phyloP scores from a whole-genome alignment of 2,888 invertebrate genomes.

The Helleia helle region DNA sequence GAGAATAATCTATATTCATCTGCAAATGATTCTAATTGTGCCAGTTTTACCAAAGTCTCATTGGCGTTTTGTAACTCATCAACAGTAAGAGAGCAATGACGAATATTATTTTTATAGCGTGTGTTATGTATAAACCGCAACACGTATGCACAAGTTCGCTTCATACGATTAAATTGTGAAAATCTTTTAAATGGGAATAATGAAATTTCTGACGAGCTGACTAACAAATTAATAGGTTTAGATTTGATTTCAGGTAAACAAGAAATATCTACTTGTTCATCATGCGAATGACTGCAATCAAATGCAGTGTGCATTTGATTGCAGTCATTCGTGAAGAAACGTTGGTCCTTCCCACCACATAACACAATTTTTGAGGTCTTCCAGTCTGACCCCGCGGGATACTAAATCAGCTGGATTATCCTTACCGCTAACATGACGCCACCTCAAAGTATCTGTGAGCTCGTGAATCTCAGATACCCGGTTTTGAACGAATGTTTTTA shows the following conservation, averaged over 20 bases:
- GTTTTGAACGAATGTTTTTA: slow-evolving; percentile 18
- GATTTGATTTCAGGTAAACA: neutral
- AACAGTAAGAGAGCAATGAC: neutral
- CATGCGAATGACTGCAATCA: neutral
- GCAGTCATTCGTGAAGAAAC: no score
- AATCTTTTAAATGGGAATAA: neutral
- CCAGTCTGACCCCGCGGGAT: no score
- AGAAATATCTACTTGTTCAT: neutral
- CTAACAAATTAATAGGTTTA: neutral
- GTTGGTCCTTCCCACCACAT: neutral
- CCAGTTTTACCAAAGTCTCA: neutral
- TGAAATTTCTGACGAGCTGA: neutral
- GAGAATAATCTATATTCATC: slow-evolving; percentile 10
- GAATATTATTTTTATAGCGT: neutral
- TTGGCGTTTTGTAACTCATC: neutral
- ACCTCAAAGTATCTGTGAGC: neutral
- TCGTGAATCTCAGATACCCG: slow-evolving; percentile 17
- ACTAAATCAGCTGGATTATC: no score
- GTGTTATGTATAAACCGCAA: slow-evolving; percentile 16
- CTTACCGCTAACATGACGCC: slow-evolving; percentile 18
- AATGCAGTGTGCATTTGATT: no score
- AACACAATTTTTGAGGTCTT: neutral
- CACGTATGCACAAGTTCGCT: slow-evolving; percentile 12
- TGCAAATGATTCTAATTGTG: neutral
- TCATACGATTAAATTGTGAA: slow-evolving; percentile 10